Evolutionary conservation across 64 coral and sea anemone genomes (phyloP).

Genomic region (Orbicella faveolata): DNA sequence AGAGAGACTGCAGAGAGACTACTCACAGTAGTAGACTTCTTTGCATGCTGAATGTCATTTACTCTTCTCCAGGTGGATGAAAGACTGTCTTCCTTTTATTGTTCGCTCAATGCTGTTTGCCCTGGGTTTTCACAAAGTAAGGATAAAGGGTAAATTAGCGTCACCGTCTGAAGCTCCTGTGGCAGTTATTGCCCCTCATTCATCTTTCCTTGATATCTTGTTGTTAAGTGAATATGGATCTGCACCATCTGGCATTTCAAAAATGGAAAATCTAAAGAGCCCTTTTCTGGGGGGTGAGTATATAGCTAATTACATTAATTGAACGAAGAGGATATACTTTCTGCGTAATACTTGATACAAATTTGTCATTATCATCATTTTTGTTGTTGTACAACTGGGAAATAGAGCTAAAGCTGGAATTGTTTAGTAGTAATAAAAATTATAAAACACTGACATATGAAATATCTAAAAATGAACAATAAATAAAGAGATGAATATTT

Average conservation of each 20-base stretch:
- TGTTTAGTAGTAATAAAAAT: too few relatives aligned
- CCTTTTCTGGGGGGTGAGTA: conserved; percentile 40
- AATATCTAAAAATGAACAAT: too few relatives aligned
- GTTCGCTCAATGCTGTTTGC: conserved; percentile 36
- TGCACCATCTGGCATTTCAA: conserved; percentile 53
- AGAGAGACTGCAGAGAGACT: too few relatives aligned
- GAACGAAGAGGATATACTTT: too few relatives aligned
- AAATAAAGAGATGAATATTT: too few relatives aligned
- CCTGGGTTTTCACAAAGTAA: conserved; percentile 36
- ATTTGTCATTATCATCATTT: too few relatives aligned
- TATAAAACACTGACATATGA: too few relatives aligned
- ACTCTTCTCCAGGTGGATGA: conserved; percentile 25
- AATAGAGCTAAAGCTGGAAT: too few relatives aligned
- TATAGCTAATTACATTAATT: too few relatives aligned
- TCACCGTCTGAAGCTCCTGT: conserved; percentile 39
- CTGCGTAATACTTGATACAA: too few relatives aligned
- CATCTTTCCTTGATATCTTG: conserved; percentile 58
- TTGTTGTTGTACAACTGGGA: too few relatives aligned
- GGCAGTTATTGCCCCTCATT: conserved; percentile 56
- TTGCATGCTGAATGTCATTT: neutral
- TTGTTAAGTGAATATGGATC: conserved; percentile 34
- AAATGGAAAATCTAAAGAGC: conserved; percentile 53
- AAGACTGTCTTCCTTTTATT: conserved; percentile 12
- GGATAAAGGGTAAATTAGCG: conserved; percentile 54
- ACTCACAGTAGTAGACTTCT: neutral